phyloP scores from a whole-genome alignment of 2,797 vertebrate genomes.

The Craterocephalus amniculus region DNA sequence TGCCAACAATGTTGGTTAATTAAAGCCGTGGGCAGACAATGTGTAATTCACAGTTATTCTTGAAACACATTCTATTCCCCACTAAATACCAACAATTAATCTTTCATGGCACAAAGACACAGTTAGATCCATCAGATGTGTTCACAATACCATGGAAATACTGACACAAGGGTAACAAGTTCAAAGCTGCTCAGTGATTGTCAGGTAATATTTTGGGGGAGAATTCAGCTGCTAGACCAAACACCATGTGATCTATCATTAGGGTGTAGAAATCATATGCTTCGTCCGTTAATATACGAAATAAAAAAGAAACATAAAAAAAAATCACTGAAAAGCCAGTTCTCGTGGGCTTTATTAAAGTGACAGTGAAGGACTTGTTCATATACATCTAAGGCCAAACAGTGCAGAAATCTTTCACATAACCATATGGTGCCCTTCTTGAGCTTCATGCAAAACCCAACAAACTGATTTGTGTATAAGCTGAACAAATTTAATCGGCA shows the following conservation, averaged over 20 bases:
- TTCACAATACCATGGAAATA: conserved; percentile 19
- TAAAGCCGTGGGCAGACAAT: conserved; percentile 77
- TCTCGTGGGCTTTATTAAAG: not conserved
- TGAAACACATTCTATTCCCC: conserved; percentile 76
- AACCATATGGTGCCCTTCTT: not conserved
- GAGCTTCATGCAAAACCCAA: not conserved
- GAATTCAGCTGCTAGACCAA: conserved; percentile 24
- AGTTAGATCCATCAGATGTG: conserved; percentile 65
- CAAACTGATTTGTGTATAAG: not conserved
- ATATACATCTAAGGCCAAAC: not conserved
- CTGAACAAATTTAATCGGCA: not conserved
- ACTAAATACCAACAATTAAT: conserved; percentile 84
- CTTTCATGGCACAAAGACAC: conserved; percentile 67
- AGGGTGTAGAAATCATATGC: conserved; percentile 4
- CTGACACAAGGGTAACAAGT: conserved; percentile 38
- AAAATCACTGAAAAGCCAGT: not conserved
- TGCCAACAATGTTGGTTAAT: conserved; percentile 79
- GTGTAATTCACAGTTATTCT: conserved; percentile 83
- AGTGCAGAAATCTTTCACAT: not conserved
- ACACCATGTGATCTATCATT: conserved; percentile 1
- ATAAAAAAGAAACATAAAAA: not conserved
- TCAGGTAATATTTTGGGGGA: conserved; percentile 41
- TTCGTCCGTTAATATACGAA: not conserved
- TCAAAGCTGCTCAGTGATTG: conserved; percentile 46
- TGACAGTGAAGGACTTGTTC: not conserved